A percentile compares a stretch with the other conserved stretches of the same genome.
phyloP scores from a whole-genome alignment of 1,140 invertebrate species.

The Drosophila athabasca region DNA sequence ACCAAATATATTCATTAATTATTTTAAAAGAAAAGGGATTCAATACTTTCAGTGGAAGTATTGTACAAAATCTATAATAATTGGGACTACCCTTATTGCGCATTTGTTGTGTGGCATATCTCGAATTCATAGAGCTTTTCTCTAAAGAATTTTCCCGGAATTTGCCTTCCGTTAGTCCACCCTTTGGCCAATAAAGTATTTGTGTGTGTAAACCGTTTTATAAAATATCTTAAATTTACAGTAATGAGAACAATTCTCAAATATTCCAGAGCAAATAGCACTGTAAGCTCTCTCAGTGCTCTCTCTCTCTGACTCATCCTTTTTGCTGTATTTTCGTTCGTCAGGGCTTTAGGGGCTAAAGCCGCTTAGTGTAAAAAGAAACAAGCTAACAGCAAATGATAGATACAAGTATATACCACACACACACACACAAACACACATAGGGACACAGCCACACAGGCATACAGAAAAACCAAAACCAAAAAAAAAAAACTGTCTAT shows the following conservation, averaged over 20 bases:
- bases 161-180: no score
- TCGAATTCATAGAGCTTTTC: no score
- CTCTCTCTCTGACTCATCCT: neutral
- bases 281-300: conserved; percentile 1
- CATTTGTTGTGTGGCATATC: no score
- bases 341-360: conserved; percentile 36
- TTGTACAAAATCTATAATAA: no score
- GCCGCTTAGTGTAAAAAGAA: conserved; percentile 49
- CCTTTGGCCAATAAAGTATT: no score
- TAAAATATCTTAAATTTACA: neutral
- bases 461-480: neutral
- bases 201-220: no score
- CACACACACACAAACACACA: conserved; percentile 11
- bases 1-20: neutral
- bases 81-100: no score
- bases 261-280: conserved; percentile 1
- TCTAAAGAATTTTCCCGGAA: no score
- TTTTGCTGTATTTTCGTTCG: neutral
- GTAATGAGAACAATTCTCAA: conserved; percentile 15
- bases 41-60: no score
- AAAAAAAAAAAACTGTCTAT: conserved; percentile 24
- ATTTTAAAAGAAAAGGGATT: no score
- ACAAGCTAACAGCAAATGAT: conserved; percentile 41
- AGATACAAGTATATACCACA: conserved; percentile 21
- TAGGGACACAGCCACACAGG: conserved; percentile 29